A percentile compares a stretch with the other conserved stretches of the same genome.
Conservation (phyloP, 2,797 vertebrate genomes). For the Pterois miles region DNA sequence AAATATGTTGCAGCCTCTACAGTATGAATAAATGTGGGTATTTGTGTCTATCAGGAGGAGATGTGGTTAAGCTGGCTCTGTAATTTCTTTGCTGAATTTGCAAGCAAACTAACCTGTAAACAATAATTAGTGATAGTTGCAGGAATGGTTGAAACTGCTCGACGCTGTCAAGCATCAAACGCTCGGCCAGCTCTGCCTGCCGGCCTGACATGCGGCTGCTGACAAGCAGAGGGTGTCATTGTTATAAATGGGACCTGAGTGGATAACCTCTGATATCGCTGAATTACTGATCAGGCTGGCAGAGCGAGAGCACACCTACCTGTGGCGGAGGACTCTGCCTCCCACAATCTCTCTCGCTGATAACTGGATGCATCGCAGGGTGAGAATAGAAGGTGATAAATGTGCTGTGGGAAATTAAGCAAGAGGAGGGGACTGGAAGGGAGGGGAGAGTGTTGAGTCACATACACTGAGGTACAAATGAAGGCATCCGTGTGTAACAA, state of each 20-base stretch:
- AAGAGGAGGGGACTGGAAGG: background rate
- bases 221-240: slow-evolving; percentile 42
- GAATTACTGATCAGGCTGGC: slow-evolving; percentile 57
- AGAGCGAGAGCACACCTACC: slow-evolving; percentile 27
- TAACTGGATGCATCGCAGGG: slow-evolving; percentile 23
- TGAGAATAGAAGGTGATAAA: slow-evolving; percentile 51
- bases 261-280: slow-evolving; percentile 62
- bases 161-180: slow-evolving; percentile 24
- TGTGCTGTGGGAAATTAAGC: slow-evolving; percentile 19
- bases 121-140: slow-evolving; percentile 10
- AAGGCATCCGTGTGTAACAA: background rate
- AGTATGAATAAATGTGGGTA: background rate
- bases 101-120: slow-evolving; percentile 18
- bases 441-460: background rate
- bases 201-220: slow-evolving; percentile 35
- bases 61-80: background rate
- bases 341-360: slow-evolving; percentile 43
- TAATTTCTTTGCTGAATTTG: background rate
- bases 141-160: slow-evolving; percentile 17
- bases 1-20: background rate
- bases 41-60: background rate
- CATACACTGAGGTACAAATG: background rate
- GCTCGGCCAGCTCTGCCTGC: slow-evolving; percentile 20
- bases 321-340: slow-evolving; percentile 46
- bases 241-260: slow-evolving; percentile 58